Base-by-base conservation (phyloP, 2,797 vertebrate genomes). In the Bradypus variegatus region DNA sequence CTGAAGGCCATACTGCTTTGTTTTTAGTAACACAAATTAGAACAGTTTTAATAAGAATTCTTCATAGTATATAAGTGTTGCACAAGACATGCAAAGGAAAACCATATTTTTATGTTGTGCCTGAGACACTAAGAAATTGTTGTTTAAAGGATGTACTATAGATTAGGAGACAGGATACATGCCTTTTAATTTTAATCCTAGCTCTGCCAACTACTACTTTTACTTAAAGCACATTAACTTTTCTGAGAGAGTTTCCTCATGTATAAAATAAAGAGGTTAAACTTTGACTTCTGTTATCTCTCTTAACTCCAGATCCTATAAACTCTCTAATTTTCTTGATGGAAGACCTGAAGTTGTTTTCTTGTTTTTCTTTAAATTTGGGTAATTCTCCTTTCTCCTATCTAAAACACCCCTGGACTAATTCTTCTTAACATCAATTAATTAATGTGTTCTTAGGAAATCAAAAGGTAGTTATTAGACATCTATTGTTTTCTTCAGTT, bases 121-220 rank as follows among this genome's bases (percentile, higher is more conserved):
- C 93, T 79, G 31, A 69, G 72, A 55, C 58, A 64, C 16, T 94
- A 77, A 90, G 50, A 91, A 91, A 80, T 72, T 86, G 12, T 58
- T 83, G 2, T 73, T 94, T 86, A 78, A 82, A 94, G 16, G 29
- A 75, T 62, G 9, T 86, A 31, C 13, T 89, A 21, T 45, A 85
- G 76, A 33, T 73, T 84, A 83, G 36, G 13, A 90, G 33, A 89
- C 11, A 72, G 41, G 60, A 92, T 21, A 53, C 25, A 14, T 50
- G 19, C 41, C 14, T 85, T 94, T 77, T 85, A 53, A 78, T 92
- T 96, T 92, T 90, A 89, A 79, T 94, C 15, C 36, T 93, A 16
- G 75, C 9, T 84, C 29, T 92, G 18, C 14, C 83, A 7, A 83
- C 75, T 14, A 81, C n/a, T 80, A 50, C 33, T 36, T 27, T 80